phyloP scores from a whole-genome alignment of 2,888 invertebrate genomes.

The Endomychus coccineus region DNA sequence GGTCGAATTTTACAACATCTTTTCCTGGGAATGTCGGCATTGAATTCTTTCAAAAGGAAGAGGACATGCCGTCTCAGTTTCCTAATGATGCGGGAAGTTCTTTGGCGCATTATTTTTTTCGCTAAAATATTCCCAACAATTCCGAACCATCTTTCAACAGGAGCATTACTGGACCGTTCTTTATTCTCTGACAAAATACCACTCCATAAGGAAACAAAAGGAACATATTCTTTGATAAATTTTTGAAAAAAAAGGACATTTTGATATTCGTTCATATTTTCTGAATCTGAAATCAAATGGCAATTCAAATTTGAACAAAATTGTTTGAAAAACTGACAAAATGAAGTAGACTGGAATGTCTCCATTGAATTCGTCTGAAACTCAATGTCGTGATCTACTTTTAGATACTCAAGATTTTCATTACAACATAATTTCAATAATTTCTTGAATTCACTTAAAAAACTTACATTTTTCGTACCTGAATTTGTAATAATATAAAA shows the following conservation, averaged over 20 bases:
- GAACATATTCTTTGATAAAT: not conserved
- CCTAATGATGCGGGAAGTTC: not conserved
- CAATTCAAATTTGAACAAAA: too few relatives aligned
- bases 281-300: too few relatives aligned
- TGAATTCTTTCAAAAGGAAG: constrained; percentile 2
- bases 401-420: too few relatives aligned
- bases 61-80: not conserved
- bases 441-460: too few relatives aligned
- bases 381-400: too few relatives aligned
- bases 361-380: too few relatives aligned
- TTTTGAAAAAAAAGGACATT: not conserved
- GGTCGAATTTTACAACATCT: not conserved
- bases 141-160: constrained; percentile 6
- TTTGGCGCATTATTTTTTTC: constrained; percentile 2
- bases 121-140: not conserved
- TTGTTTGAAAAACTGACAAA: too few relatives aligned
- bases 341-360: too few relatives aligned
- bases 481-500: too few relatives aligned
- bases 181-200: not conserved
- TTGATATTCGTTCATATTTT: not conserved
- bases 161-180: constrained; percentile 4
- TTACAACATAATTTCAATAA: too few relatives aligned
- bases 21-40: not conserved
- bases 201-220: constrained; percentile 4
- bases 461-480: too few relatives aligned